A percentile compares a stretch with the other conserved stretches of the same genome.
Evolutionary conservation across 37 sponge, comb jelly and placozoan genomes (phyloP).

Genomic region (Eunapius fragilis): DNA sequence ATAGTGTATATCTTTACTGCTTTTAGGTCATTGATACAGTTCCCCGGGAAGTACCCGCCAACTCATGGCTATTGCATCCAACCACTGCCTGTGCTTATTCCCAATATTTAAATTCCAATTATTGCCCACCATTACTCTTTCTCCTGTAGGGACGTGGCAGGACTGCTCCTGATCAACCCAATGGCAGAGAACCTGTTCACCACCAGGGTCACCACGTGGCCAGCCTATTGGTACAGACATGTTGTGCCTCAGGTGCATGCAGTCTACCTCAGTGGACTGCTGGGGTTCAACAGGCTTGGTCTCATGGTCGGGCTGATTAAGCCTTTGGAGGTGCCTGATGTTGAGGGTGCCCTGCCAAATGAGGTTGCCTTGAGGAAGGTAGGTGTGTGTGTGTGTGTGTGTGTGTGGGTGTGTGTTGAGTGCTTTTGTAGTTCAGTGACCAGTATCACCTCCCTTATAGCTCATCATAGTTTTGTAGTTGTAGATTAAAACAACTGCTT

Average conservation of each 20-base stretch:
- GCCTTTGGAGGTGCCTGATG: slow-evolving; percentile 24
- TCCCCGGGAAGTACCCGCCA: too few relatives aligned
- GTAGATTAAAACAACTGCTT: too few relatives aligned
- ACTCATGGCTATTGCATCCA: too few relatives aligned
- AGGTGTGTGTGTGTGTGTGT: neutral
- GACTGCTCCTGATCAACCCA: slow-evolving; percentile 59
- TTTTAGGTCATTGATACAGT: too few relatives aligned
- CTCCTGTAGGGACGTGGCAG: slow-evolving; percentile 54
- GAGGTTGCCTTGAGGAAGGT: slow-evolving; percentile 38
- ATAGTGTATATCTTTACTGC: neutral
- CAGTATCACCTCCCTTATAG: too few relatives aligned
- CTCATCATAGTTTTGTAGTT: too few relatives aligned
- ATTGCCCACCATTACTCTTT: neutral
- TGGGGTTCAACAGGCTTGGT: slow-evolving; percentile 58
- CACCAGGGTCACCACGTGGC: neutral
- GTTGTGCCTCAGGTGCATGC: slow-evolving; percentile 20
- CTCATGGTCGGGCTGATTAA: slow-evolving; percentile 46
- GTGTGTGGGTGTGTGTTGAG: neutral
- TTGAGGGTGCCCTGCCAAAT: slow-evolving; percentile 1
- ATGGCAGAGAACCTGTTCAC: slow-evolving; percentile 33
- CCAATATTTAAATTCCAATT: neutral
- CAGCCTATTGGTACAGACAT: slow-evolving; percentile 34
- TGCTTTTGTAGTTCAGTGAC: neutral
- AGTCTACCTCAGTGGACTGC: slow-evolving; percentile 19
- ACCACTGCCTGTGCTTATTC: neutral